Percentiles rank a stretch among this genome's conserved stretches.
phyloP scores from a whole-genome alignment of 2,888 invertebrate species.

The Lithosia quadra region DNA sequence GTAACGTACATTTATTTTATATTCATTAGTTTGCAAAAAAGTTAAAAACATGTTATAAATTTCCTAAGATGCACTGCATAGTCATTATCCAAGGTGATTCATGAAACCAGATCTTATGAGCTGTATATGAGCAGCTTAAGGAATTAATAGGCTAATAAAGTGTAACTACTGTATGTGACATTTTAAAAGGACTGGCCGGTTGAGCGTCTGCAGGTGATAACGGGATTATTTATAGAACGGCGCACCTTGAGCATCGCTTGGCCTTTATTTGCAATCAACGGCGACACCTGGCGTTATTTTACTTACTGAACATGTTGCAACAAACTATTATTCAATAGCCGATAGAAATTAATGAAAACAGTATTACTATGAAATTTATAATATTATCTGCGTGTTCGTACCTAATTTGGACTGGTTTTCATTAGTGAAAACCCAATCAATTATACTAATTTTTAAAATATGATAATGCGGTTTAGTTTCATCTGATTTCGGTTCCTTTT shows the following conservation, averaged over 20 bases:
- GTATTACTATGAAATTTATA: too few relatives aligned
- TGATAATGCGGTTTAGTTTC: too few relatives aligned
- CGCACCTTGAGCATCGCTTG: neutral
- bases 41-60: too few relatives aligned
- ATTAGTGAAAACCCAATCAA: too few relatives aligned
- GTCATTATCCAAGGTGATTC: neutral
- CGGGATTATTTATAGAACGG: conserved; percentile 5
- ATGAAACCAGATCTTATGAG: neutral
- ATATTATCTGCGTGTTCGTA: too few relatives aligned
- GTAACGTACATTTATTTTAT: neutral
- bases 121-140: neutral
- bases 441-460: too few relatives aligned
- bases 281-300: conserved; percentile 1
- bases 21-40: too few relatives aligned
- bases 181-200: neutral
- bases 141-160: neutral
- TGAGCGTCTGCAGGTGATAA: neutral
- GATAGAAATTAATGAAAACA: too few relatives aligned
- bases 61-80: too few relatives aligned
- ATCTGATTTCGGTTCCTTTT: too few relatives aligned
- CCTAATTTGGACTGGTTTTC: too few relatives aligned
- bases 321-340: neutral
- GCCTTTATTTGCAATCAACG: conserved; percentile 2
- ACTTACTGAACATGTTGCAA: conserved; percentile 1
- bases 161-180: neutral